Evolutionary conservation across 2,113 vertebrate genomes (phyloP).

Genomic region (Notothenia coriiceps): DNA sequence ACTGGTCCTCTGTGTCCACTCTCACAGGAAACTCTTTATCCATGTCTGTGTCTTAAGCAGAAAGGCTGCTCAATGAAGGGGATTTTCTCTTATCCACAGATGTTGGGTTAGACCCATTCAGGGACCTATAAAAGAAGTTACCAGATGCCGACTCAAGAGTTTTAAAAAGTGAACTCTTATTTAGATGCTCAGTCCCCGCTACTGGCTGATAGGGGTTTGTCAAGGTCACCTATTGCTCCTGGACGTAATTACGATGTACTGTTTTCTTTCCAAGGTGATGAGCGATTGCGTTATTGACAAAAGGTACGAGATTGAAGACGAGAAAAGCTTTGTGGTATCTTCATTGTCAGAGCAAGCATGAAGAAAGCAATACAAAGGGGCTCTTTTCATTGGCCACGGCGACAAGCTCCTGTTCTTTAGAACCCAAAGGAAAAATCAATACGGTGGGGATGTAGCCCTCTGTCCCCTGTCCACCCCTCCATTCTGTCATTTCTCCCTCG

Average conservation of each 20-base stretch:
- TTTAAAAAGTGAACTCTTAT: slow-evolving; percentile 38
- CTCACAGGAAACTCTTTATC: slow-evolving; percentile 62
- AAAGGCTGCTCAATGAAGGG: slow-evolving; percentile 35
- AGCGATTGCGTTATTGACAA: slow-evolving; percentile 53
- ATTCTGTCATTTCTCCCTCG: slow-evolving; percentile 59
- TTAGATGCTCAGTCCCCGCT: not conserved
- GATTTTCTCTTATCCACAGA: slow-evolving; percentile 35
- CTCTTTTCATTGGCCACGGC: slow-evolving; percentile 45
- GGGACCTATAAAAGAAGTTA: slow-evolving; percentile 44
- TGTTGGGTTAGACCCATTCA: slow-evolving; percentile 30
- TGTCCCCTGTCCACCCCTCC: slow-evolving; percentile 23
- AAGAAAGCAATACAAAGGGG: slow-evolving; percentile 62
- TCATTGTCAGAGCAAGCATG: slow-evolving; percentile 58
- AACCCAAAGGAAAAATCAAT: slow-evolving; percentile 72
- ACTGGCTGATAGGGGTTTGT: slow-evolving; percentile 4
- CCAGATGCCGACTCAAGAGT: slow-evolving; percentile 16
- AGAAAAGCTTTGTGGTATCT: slow-evolving; percentile 57
- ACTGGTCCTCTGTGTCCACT: slow-evolving; percentile 64
- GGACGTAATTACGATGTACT: slow-evolving; percentile 32
- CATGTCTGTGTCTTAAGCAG: slow-evolving; percentile 29
- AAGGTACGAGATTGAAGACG: slow-evolving; percentile 38
- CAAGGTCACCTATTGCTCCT: slow-evolving; percentile 31
- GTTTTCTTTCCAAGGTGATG: slow-evolving; percentile 39
- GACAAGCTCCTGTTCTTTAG: slow-evolving; percentile 69
- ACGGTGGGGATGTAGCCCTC: slow-evolving; percentile 45